Percentiles rank a stretch among this genome's conserved stretches.
Evolutionary conservation across 2,113 vertebrate species (phyloP).

Genomic region (Sterna hirundo): DNA sequence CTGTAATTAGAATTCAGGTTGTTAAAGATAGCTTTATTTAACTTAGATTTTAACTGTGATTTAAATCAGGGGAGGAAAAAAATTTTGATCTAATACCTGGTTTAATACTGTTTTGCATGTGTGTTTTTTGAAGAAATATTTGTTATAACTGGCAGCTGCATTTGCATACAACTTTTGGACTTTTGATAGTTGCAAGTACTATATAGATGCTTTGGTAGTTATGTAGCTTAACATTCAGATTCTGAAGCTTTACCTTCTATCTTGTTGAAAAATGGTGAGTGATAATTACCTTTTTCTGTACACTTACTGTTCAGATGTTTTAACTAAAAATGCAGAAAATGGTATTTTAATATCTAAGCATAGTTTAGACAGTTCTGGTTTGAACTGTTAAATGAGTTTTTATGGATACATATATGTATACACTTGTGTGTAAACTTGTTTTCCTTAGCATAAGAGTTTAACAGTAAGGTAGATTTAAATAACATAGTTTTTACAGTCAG

Average conservation of each 20-base stretch:
- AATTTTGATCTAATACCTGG: background rate
- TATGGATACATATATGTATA: background rate
- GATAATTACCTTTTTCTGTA: background rate
- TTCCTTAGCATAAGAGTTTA: background rate
- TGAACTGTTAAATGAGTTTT: background rate
- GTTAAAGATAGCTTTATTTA: background rate
- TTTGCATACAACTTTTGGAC: background rate
- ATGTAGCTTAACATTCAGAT: background rate
- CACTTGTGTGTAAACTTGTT: background rate
- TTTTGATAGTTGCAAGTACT: background rate
- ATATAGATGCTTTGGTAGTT: background rate
- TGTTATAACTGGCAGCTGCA: background rate
- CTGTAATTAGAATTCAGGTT: background rate
- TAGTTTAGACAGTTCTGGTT: background rate
- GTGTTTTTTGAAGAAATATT: background rate
- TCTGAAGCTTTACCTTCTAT: background rate
- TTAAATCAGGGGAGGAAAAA: background rate
- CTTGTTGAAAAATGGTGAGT: background rate
- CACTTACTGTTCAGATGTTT: background rate
- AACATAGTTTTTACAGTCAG: background rate
- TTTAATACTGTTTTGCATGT: background rate
- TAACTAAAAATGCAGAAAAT: background rate
- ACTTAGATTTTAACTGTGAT: background rate
- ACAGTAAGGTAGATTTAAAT: background rate
- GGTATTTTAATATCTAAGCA: background rate